Evolutionary conservation across 64 coral and sea anemone species (phyloP), one percentile per base, ranked within the genome.

Genomic region (Catalaphyllia jardinei): DNA sequence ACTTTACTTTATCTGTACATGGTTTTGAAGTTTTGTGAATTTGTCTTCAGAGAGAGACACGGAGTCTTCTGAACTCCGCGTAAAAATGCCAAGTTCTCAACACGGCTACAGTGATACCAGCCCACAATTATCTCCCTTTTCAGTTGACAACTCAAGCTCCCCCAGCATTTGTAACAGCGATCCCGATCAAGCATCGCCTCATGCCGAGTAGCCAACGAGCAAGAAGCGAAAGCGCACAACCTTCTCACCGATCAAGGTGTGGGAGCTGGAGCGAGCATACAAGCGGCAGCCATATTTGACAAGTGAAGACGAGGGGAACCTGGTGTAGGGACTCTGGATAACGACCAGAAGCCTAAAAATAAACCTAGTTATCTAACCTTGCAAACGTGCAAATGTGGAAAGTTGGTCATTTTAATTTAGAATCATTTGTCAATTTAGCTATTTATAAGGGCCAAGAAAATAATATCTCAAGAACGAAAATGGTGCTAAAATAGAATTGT

Each of bases 191-290:
- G 50, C 59, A 54, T 29, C 77, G 77, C 59, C 27, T 29, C 22
- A 10, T 57, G 29, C 51, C 77, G 77, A 79, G 52, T 8, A 57
- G 52, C 0, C 12, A 29, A 6, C 52, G 78, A 80, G 52, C 27
- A 80, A 80, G 28, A 61, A 55, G 7, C 78, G 78, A 80, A 54
- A 16, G 54, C 78, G 78, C 54, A 80, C 54, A 57, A 80, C 30
- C 54, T 80, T 80, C 27, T 80, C 78, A 18, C 11, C 28, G n/a
- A 25, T 30, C 13, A 57, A 80, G 52, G 55, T 80, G 25, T 30
- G 52, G 78, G 78, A n/a, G 52, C 29, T 80, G 78, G 78, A 80
- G 19, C 2, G 54, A 60, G 78, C 28, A 28, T 80, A 27, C 25
- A 38, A 31, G 55, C n/a, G 55, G 27, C n/a, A 27, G 52, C 78